Conservation (phyloP, 2,113 vertebrate species). For the Lepidothrix coronata region DNA sequence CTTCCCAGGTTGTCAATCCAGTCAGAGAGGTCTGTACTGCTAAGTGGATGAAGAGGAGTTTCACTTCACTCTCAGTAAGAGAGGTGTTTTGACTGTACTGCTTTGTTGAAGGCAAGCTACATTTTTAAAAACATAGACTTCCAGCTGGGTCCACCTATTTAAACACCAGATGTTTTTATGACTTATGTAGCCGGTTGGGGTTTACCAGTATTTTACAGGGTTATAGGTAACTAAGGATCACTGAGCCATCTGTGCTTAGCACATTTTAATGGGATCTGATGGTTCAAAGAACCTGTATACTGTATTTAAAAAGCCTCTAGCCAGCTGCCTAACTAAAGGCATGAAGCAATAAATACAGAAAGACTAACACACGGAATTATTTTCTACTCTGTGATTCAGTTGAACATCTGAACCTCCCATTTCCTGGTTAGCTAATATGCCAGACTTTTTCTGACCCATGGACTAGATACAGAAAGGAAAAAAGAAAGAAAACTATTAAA, state of each 20-base stretch:
- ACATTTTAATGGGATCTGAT: constrained; percentile 26
- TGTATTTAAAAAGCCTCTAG: neutral
- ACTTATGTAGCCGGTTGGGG: neutral
- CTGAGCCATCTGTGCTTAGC: constrained; percentile 9
- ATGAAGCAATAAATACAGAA: neutral
- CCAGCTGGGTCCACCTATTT: neutral
- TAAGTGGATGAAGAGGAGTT: neutral
- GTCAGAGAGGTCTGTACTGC: neutral
- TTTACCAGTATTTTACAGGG: constrained; percentile 46
- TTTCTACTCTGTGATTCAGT: neutral
- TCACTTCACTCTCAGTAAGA: neutral
- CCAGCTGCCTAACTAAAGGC: neutral
- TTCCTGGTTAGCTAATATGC: neutral
- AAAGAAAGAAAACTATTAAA: neutral
- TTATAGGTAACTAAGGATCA: constrained; percentile 36
- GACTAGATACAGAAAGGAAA: neutral
- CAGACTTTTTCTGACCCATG: neutral
- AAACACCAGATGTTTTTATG: neutral
- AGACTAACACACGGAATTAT: neutral
- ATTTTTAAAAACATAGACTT: neutral
- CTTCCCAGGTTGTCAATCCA: neutral
- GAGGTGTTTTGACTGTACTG: neutral
- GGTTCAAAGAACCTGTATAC: neutral
- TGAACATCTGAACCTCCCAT: neutral
- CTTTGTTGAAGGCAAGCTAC: neutral